phyloP scores from a whole-genome alignment of 2,797 vertebrate species.

The Lithobates pipiens region DNA sequence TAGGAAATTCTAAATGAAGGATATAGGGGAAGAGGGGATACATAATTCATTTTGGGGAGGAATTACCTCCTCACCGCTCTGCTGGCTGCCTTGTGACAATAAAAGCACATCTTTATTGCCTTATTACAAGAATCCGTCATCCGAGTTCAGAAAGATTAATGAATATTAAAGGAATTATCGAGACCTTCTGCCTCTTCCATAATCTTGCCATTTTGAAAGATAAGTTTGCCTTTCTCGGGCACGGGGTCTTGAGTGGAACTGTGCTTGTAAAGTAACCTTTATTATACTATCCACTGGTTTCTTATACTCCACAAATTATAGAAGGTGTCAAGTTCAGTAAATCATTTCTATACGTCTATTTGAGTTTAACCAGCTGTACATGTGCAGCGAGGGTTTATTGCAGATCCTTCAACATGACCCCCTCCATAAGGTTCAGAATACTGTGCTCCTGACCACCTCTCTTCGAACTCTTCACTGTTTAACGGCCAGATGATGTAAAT shows the following conservation, averaged over 20 bases:
- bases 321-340: not conserved
- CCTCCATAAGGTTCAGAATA: too few species aligned
- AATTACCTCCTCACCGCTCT: too few species aligned
- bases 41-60: too few species aligned
- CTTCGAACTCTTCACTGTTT: too few species aligned
- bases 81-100: constrained; percentile 2
- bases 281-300: not conserved
- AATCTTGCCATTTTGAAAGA: constrained; percentile 8
- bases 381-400: not conserved
- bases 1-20: too few species aligned
- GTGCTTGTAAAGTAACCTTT: not conserved
- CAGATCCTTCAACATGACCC: too few species aligned
- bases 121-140: constrained; percentile 40
- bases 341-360: not conserved
- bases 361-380: not conserved
- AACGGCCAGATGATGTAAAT: too few species aligned
- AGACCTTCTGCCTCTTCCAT: constrained; percentile 17
- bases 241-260: not conserved
- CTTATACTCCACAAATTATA: not conserved
- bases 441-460: too few species aligned
- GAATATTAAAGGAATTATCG: constrained; percentile 44
- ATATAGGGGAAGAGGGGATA: too few species aligned
- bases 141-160: constrained; percentile 39
- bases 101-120: constrained; percentile 19
- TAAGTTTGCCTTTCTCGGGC: too few species aligned